Evolutionary conservation across 2,797 vertebrate species (phyloP).

Genomic region (Salmo trutta): DNA sequence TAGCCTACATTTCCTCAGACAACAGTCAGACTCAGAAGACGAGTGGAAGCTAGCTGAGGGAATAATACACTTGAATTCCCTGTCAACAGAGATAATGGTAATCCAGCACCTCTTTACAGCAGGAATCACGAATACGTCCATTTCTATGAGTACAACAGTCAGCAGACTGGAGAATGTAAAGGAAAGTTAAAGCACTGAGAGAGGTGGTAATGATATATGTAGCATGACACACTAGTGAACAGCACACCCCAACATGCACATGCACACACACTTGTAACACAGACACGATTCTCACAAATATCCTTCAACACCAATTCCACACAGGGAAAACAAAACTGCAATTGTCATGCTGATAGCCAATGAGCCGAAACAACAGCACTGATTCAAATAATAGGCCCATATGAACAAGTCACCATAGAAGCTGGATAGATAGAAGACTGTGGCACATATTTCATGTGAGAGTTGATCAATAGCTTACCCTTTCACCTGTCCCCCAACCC

Average conservation of each 20-base stretch:
- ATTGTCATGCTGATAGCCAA: slow-evolving; percentile 7
- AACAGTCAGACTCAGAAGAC: slow-evolving; percentile 15
- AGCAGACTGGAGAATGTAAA: neutral
- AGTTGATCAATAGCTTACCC: neutral
- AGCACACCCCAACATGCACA: neutral
- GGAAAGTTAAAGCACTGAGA: neutral
- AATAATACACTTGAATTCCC: neutral
- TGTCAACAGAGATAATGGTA: slow-evolving; percentile 7
- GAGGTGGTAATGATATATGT: neutral
- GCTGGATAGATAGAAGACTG: neutral
- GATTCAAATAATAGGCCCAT: neutral
- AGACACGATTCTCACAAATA: neutral
- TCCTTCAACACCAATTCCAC: neutral
- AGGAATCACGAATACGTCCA: neutral
- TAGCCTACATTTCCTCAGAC: slow-evolving; percentile 10
- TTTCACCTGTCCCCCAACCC: slow-evolving; percentile 47
- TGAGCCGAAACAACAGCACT: neutral
- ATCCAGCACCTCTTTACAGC: slow-evolving; percentile 27
- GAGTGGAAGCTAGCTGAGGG: slow-evolving; percentile 22
- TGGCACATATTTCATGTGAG: neutral
- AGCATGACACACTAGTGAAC: neutral
- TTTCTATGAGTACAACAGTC: neutral
- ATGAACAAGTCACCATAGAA: neutral
- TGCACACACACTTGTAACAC: neutral
- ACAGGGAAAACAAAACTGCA: neutral